phyloP scores from a whole-genome alignment of 2,113 vertebrate genomes.

The Pyxicephalus adspersus region DNA sequence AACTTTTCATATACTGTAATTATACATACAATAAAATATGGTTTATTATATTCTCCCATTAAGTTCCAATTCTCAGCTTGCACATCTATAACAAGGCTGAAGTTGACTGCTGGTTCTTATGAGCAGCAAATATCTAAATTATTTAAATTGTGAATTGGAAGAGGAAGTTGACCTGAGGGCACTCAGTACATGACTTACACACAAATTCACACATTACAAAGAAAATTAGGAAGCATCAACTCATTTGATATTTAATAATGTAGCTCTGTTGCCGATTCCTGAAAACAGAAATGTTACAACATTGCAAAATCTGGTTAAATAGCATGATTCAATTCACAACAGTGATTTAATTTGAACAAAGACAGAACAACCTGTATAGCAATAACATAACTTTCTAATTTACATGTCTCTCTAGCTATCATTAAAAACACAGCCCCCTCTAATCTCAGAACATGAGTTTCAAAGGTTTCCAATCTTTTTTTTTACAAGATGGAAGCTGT shows the following conservation, averaged over 20 bases:
- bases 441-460: too few species aligned
- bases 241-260: background rate
- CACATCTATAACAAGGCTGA: background rate
- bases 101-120: background rate
- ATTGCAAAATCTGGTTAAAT: background rate
- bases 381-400: too few species aligned
- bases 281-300: background rate
- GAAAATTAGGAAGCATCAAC: background rate
- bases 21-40: too few species aligned
- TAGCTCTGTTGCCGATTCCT: background rate
- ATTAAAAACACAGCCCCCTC: too few species aligned
- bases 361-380: too few species aligned
- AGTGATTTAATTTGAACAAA: background rate
- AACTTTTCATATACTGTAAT: too few species aligned
- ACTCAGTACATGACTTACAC: background rate
- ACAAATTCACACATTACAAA: background rate
- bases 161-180: background rate
- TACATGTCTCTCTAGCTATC: too few species aligned
- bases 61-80: too few species aligned
- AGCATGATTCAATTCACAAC: background rate
- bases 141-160: background rate
- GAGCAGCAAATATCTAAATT: background rate
- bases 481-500: too few species aligned
- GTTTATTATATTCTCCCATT: too few species aligned
- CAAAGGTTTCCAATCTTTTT: too few species aligned